Evolutionary conservation across 2,888 invertebrate species (phyloP), one percentile per base, ranked within the genome.

Genomic region (Labia minor): DNA sequence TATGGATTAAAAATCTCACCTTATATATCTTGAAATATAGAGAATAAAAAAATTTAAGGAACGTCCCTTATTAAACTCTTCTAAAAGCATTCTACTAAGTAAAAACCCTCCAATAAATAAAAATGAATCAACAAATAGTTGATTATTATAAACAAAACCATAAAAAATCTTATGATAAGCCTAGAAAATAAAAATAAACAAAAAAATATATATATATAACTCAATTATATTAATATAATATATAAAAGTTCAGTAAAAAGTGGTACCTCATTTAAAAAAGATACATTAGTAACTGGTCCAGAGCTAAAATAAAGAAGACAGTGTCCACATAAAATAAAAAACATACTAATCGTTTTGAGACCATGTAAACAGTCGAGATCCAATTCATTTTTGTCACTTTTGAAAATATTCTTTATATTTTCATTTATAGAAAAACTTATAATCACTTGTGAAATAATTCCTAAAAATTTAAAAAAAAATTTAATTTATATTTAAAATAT

Each of bases 91-190:
- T 67, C 86, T 80, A 71, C 85, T 82, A 76, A 88, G 84, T 20
- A 88, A 79, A 74, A 89, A 88, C 4, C 87, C 88, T 72, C 88
- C 86, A 37, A 88, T 76, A 72, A 88, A 79, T 67, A 89, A 77
- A 74, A 88, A 89, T 0, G 86, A 85, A 72, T 89, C 89, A n/a
- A 89, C 88, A 11, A 88, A 78, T 4, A 89, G 76, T 1, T 86
- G 81, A 70, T 86, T 87, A 76, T 87, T 88, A 63, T 85, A 73
- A 74, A 88, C 82, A 67, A 86, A 81, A 0, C 83, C 82, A 73
- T 86, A 84, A 68, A 81, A 78, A 19, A 85, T 79, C 67, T 81
- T 78, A 33, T 78, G 79, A 1, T 83, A 78, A 68, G 84, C 78
- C 86, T 86, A 77, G 74, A 33, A 33, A 33, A 11, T 81, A 74